Base-by-base conservation (phyloP, 2,797 vertebrate genomes). In the Enteromius treurensis region DNA sequence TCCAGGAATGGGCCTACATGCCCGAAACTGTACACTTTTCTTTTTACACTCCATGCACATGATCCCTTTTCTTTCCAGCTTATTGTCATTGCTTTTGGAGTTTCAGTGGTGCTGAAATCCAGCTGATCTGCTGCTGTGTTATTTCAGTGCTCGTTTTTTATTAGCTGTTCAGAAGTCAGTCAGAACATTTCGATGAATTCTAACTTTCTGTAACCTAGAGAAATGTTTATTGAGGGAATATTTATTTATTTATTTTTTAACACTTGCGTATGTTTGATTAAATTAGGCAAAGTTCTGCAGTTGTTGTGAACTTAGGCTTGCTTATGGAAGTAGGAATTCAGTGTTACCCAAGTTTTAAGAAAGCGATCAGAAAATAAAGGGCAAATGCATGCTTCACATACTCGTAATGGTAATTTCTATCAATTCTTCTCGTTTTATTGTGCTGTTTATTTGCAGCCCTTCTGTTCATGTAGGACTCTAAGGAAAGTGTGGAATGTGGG, bases 61-160 rank as follows among this genome's bases (percentile, higher is more conserved):
- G 17, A 79, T 26, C 21, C 77, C 7, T 10, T 65, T 62, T 42
- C 21, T 21, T 19, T 14, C 11, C 32, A 64, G 37, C 42, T 45
- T 3, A 21, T 81, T 81, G 14, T 0, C 13, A 32, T 34, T 2
- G 13, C 26, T 29, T 29, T 45, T 21, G 21, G 37, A 37, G 67
- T 62, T 81, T 64, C 23, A 13, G 49, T 40, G 47, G 65, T 69
- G 45, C 45, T 53, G 21, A 49, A 79, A 17, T 79, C 29, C 26
- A 53, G 62, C 45, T 67, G 21, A 32, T 67, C 47, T 51, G 11
- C 45, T 51, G 42, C 14, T 51, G 42, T 37, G 1, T 74, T 11
- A 17, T 47, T 73, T 34, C 37, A 32, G 19, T 26, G 19, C 23
- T 29, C 32, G 10, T 37, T 32, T 23, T 81, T 64, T 21, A 47